Conservation (phyloP, 2,113 vertebrate genomes). For the Tetraodon nigroviridis region DNA sequence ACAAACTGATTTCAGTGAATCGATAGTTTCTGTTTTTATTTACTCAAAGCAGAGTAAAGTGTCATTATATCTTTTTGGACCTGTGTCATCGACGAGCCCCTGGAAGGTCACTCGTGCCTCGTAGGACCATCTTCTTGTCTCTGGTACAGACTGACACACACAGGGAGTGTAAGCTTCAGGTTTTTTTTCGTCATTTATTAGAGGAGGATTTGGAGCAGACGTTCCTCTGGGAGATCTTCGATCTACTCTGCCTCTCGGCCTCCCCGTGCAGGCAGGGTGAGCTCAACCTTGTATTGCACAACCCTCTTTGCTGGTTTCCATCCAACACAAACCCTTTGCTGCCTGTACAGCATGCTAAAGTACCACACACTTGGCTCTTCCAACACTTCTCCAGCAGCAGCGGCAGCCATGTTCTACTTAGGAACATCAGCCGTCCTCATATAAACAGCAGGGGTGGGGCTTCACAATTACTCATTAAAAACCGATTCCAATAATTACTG, state of each 20-base stretch:
- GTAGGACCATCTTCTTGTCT: constrained; percentile 3
- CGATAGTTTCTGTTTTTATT: neutral
- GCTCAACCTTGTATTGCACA: constrained; percentile 46
- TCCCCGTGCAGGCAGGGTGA: constrained; percentile 27
- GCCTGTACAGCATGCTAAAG: constrained; percentile 32
- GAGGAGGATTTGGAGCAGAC: constrained; percentile 20
- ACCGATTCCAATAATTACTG: too few relatives aligned
- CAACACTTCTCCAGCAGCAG: constrained; percentile 47
- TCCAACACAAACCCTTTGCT: constrained; percentile 57
- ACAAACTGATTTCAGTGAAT: constrained; percentile 17
- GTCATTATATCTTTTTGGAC: too few relatives aligned
- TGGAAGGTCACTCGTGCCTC: neutral
- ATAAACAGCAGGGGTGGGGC: neutral
- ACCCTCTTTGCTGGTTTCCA: constrained; percentile 32
- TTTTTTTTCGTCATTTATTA: constrained; percentile 11
- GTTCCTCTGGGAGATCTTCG: constrained; percentile 10
- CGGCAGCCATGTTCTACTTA: too few relatives aligned
- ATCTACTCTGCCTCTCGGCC: neutral
- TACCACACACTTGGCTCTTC: neutral
- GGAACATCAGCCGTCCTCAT: too few relatives aligned
- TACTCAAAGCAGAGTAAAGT: too few relatives aligned
- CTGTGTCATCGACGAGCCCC: neutral
- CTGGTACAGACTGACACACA: constrained; percentile 13
- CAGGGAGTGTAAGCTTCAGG: too few relatives aligned
- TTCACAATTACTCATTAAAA: neutral